Conservation (phyloP, 2,888 invertebrate species). For the Caprella mutica region DNA sequence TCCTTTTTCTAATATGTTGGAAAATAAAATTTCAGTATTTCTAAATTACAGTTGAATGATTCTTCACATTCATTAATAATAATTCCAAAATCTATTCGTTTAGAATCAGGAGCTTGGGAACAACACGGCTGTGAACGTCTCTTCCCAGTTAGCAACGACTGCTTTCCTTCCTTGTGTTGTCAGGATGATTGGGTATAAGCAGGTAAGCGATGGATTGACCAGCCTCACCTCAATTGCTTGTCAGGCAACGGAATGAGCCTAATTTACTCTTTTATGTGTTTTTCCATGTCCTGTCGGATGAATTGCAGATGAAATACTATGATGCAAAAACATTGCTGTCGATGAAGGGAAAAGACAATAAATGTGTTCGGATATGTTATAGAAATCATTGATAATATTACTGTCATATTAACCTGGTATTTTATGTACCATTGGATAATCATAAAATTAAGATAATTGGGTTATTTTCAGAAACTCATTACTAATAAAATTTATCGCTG, state of each 20-base stretch:
- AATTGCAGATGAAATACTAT: background rate
- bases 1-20: no score
- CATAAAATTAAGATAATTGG: background rate
- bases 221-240: no score
- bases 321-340: background rate
- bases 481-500: background rate
- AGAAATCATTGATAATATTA: background rate
- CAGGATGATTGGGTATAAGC: slow-evolving; percentile 26
- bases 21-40: no score
- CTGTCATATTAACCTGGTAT: background rate
- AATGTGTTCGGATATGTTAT: background rate
- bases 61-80: no score
- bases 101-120: slow-evolving; percentile 45
- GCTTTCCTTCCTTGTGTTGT: slow-evolving; percentile 63
- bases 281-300: background rate
- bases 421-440: background rate
- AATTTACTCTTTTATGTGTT: background rate
- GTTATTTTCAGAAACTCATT: background rate
- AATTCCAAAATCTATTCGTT: no score
- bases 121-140: slow-evolving; percentile 62
- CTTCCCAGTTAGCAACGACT: slow-evolving; percentile 63
- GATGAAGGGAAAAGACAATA: background rate
- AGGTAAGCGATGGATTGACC: slow-evolving; percentile 5
- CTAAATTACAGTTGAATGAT: no score
- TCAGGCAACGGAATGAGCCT: background rate